Conservation (phyloP, 2,888 invertebrate genomes). For the Mamestra brassicae region DNA sequence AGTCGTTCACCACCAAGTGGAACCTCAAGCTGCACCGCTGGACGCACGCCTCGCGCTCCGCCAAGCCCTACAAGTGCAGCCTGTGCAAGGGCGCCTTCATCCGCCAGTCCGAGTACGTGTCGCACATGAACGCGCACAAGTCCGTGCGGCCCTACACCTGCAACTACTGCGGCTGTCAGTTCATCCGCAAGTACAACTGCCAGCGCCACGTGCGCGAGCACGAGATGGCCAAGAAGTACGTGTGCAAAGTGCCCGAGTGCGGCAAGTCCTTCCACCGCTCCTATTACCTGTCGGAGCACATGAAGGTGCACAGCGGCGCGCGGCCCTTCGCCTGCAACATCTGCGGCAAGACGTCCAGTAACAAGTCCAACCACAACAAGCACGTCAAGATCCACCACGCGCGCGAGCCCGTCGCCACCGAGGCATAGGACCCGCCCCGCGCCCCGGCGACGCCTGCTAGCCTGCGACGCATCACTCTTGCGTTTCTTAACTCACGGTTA, state of each 20-base stretch:
- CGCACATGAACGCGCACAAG: slow-evolving; percentile 96
- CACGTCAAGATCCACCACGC: slow-evolving; percentile 97
- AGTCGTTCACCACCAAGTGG: slow-evolving; percentile 97
- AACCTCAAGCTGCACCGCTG: slow-evolving; percentile 97
- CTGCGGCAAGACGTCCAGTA: slow-evolving; percentile 97
- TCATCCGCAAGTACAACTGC: slow-evolving; percentile 97
- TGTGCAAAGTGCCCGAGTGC: slow-evolving; percentile 94
- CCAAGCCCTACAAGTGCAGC: slow-evolving; percentile 96
- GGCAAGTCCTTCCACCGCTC: slow-evolving; percentile 96
- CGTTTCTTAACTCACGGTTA: not conserved
- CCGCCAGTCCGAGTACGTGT: slow-evolving; percentile 94
- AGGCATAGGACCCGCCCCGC: slow-evolving; percentile 83
- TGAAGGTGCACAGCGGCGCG: slow-evolving; percentile 95
- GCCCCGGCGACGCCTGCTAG: not conserved
- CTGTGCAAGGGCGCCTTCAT: slow-evolving; percentile 96
- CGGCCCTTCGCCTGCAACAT: slow-evolving; percentile 96
- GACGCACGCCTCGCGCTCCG: slow-evolving; percentile 96
- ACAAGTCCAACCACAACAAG: slow-evolving; percentile 97
- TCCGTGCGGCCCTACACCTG: slow-evolving; percentile 96
- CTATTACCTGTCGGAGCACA: slow-evolving; percentile 96
- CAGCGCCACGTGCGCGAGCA: slow-evolving; percentile 96
- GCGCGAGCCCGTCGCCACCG: slow-evolving; percentile 96
- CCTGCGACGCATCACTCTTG: not conserved
- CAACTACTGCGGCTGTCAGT: slow-evolving; percentile 97
- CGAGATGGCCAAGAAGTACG: slow-evolving; percentile 94